Conservation (phyloP, 2,888 invertebrate genomes). For the Urechis unicinctus region DNA sequence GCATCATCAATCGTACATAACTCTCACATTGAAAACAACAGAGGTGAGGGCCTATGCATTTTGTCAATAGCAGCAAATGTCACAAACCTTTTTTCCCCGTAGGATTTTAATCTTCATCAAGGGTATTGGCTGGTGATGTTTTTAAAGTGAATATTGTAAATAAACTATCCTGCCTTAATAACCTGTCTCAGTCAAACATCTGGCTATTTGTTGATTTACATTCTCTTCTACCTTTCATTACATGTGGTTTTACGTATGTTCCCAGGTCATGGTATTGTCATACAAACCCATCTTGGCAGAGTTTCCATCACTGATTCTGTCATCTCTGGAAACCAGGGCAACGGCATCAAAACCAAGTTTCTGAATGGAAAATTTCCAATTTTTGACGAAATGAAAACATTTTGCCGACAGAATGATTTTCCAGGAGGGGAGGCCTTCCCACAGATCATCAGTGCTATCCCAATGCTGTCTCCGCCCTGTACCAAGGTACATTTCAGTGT, state of each 20-base stretch:
- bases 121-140: too few relatives aligned
- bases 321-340: conserved; percentile 43
- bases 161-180: too few relatives aligned
- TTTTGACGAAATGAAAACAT: conserved; percentile 27
- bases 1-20: conserved; percentile 75
- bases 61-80: too few relatives aligned
- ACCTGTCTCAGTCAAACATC: too few relatives aligned
- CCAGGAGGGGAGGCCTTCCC: conserved; percentile 7
- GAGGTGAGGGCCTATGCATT: conserved; percentile 58
- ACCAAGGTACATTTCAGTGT: background rate
- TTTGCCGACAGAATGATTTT: conserved; percentile 29
- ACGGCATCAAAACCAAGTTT: conserved; percentile 42
- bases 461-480: background rate
- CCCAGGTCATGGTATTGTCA: conserved; percentile 45
- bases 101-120: too few relatives aligned
- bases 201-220: background rate
- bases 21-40: conserved; percentile 75
- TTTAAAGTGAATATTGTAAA: background rate
- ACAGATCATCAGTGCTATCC: conserved; percentile 16
- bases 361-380: conserved; percentile 21
- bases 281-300: conserved; percentile 41
- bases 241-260: background rate
- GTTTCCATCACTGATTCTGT: conserved; percentile 38
- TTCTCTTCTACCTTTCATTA: background rate
- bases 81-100: too few relatives aligned